Evolutionary conservation across 2,113 vertebrate genomes (phyloP), one percentile per base, ranked within the genome.

Genomic region (Actinemys pallida): DNA sequence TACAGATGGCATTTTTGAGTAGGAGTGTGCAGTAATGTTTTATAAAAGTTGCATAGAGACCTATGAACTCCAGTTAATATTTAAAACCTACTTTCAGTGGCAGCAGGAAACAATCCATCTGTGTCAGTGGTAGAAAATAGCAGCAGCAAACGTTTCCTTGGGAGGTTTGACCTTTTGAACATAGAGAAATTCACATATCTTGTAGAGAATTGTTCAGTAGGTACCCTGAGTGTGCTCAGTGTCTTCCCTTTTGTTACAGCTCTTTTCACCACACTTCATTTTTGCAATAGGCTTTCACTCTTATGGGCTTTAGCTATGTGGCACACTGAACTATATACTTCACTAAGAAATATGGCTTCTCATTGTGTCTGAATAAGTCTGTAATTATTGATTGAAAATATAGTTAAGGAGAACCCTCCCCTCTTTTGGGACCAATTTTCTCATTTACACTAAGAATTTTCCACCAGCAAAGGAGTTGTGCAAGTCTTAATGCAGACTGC

Each of bases 1-100:
- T 54, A 31, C 22, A 94, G 83, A 94, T 95, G 81, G 65, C 7
- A 89, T 93, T 97, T 97, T 91, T 95, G 57, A 95, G 42, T 72
- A 81, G 35, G 78, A 2, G 78, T 94, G 42, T 62, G 83, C 42
- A 95, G 83, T 14, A 92, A 94, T 54, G 25, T 92, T 79, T 91
- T 95, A 92, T 96, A 96, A 92, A 98, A 95, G 47, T 95, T 98
- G 65, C 50, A 97, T 19, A 88, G 79, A 92, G 75, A 49, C 24
- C 91, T 91, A 88, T 95, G 95, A 98, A 96, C 53, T n/a, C 69
- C 75, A 92, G 50, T 96, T 97, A 96, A 97, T 97, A 98, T 96
- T 98, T 98, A 97, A 98, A 97, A 90, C 81, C 50, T 96, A 50
- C 88, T 97, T 93, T 94, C 95, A 80, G 47, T 8, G 54, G 65